Evolutionary conservation across 2,888 invertebrate genomes (phyloP).

Genomic region (Dynastes maya): DNA sequence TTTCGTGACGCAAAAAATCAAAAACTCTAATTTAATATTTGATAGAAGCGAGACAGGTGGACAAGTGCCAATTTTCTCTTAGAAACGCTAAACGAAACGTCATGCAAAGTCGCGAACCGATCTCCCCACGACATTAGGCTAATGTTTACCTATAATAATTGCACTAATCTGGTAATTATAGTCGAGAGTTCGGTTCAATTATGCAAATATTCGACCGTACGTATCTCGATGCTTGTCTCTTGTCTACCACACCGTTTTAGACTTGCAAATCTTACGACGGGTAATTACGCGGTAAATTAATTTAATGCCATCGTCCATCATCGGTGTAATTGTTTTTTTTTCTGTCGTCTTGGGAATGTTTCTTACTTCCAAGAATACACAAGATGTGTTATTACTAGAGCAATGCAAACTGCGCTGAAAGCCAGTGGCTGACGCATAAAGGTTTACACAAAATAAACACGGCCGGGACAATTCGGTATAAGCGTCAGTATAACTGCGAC

Average conservation of each 20-base stretch:
- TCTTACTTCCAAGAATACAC: background rate
- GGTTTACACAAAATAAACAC: no score
- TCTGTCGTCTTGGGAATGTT: background rate
- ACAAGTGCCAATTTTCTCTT: constrained; percentile 20
- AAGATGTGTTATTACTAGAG: background rate
- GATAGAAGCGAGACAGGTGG: background rate
- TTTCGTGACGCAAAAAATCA: background rate
- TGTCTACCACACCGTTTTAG: constrained; percentile 13
- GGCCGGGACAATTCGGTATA: no score
- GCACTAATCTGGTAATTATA: constrained; percentile 44
- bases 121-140: constrained; percentile 18
- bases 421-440: no score
- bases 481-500: no score
- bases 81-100: background rate
- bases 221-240: background rate
- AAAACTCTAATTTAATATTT: constrained; percentile 10
- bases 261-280: constrained; percentile 21
- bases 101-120: background rate
- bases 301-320: constrained; percentile 35
- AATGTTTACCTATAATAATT: constrained; percentile 17
- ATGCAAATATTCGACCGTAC: constrained; percentile 21
- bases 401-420: no score
- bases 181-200: constrained; percentile 17
- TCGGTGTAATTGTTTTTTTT: constrained; percentile 1
- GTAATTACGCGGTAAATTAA: constrained; percentile 34